Conservation (phyloP, 2,113 vertebrate genomes). For the Psittacula cyanocephala region DNA sequence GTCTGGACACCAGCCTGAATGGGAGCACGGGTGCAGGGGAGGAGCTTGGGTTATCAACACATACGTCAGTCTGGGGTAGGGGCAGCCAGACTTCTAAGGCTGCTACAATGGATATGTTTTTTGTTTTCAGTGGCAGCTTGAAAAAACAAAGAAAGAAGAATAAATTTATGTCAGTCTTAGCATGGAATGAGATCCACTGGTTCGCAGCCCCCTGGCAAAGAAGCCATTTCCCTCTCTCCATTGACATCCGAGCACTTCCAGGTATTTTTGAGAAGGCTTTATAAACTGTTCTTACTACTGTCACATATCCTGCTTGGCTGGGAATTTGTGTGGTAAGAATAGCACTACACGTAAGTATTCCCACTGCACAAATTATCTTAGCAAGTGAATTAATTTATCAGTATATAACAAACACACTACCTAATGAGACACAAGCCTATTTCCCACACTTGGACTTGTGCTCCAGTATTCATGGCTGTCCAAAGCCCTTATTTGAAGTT, state of each 20-base stretch:
- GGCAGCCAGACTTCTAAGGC: not conserved
- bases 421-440: not conserved
- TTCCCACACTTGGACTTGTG: not conserved
- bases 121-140: not conserved
- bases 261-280: conserved; percentile 28
- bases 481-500: not conserved
- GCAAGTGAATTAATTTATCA: conserved; percentile 28
- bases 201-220: not conserved
- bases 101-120: not conserved
- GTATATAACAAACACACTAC: not conserved
- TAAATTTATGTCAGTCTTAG: not conserved
- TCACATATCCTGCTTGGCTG: not conserved
- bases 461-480: conserved; percentile 29
- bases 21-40: not conserved
- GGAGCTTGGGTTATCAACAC: not conserved
- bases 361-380: not conserved
- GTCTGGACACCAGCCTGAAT: fast-evolving
- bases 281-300: not conserved
- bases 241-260: not conserved
- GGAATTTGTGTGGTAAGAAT: not conserved
- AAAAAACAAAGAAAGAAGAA: not conserved
- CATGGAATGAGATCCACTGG: not conserved
- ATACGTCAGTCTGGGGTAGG: fast-evolving
- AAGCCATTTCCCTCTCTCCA: not conserved
- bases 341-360: not conserved